Conservation (phyloP, 2,888 invertebrate species). For the Dioctria rufipes region DNA sequence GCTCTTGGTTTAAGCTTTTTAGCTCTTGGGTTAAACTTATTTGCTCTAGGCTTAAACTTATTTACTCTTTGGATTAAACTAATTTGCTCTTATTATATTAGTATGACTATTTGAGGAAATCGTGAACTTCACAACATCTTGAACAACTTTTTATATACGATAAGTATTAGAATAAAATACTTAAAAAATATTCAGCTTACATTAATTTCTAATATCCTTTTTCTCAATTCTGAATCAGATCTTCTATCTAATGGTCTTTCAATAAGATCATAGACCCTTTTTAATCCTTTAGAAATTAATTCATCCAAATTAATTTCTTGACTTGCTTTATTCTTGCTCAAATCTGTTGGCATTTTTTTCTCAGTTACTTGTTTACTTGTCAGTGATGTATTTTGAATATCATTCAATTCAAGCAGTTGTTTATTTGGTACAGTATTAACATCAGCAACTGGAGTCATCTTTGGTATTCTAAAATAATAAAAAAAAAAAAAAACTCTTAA, state of each 20-base stretch:
- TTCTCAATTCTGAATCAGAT: conserved; percentile 67
- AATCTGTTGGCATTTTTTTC: conserved; percentile 58
- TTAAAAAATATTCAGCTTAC: conserved; percentile 64
- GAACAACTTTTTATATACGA: conserved; percentile 60
- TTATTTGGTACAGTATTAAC: conserved; percentile 4
- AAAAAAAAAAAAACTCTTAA: background rate
- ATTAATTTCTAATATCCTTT: conserved; percentile 68
- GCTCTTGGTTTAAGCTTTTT: too few species aligned
- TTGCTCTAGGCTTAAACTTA: too few species aligned
- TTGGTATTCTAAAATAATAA: conserved; percentile 54
- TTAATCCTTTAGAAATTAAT: conserved; percentile 68
- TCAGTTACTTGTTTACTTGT: conserved; percentile 53
- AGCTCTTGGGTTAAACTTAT: too few species aligned
- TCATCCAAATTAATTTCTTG: conserved; percentile 67
- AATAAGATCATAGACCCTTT: conserved; percentile 69
- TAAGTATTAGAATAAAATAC: background rate
- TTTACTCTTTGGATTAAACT: too few species aligned
- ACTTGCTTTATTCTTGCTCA: conserved; percentile 48
- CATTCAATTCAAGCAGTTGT: conserved; percentile 52
- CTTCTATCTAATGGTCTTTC: conserved; percentile 68
- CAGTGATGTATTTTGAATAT: conserved; percentile 47
- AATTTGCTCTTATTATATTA: too few species aligned
- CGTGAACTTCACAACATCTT: conserved; percentile 47
- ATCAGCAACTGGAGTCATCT: conserved; percentile 15
- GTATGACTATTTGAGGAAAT: too few species aligned